Base-by-base conservation (phyloP, 1,140 invertebrate species). In the Drosophila nasuta region DNA sequence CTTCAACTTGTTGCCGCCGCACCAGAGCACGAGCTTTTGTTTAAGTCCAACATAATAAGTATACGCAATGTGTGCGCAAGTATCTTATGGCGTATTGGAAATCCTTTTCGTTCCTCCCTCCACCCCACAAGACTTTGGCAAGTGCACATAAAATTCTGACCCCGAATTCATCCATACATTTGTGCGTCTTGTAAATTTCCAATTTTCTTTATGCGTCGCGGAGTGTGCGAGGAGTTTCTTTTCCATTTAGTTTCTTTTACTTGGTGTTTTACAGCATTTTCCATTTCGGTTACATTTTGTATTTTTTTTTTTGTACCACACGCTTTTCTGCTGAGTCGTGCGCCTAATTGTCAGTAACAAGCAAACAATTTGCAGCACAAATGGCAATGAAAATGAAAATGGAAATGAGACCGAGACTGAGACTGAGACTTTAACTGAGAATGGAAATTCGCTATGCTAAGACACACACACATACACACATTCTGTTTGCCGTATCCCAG, bases 311-410 rank as follows among this genome's bases (percentile, higher is more conserved):
- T 33, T 33, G 54, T 68, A 30, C 46, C 45, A 41, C 33, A 45
- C 43, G 71, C 76, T 80, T 79, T 82, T 88, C 66, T 83, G 83
- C 83, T 88, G 83, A 83, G 73, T 83, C 81, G 77, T 89, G 85
- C 85, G 81, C 81, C 85, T 88, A 88, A 88, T 88, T 88, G 83
- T 81, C 88, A 83, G 83, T 83, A 88, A 82, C 76, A 88, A 82
- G 77, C 68, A 79, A 77, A 89, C 85, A 81, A 79, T 82, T 83
- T 88, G 43, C 77, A 79, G 77, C 74, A 73, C 64, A 80, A 88
- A 87, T 79, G 82, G 67, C 71, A 78, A 73, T 74, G 79, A 60
- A 52, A 35, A 79, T 62, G 64, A 41, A 68, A 70, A 48, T 58
- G 59, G 41, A 43, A 43, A 43, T 43, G 41, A 43, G 41, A 43